Conservation (phyloP, 2,797 vertebrate genomes). For the Enteromius afrohamiltoni region DNA sequence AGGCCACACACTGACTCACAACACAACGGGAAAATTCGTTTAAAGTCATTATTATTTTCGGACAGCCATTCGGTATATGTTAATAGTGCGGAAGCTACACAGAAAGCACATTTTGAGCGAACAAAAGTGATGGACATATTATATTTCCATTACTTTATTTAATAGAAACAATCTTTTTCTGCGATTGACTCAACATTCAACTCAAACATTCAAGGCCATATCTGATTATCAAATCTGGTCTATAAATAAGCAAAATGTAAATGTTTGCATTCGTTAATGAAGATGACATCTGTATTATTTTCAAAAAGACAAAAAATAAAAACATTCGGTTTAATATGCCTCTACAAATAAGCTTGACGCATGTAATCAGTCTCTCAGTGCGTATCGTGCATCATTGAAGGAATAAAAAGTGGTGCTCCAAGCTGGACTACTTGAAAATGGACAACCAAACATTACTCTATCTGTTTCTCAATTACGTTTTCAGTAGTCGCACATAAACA, state of each 20-base stretch:
- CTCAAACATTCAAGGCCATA: conserved; percentile 47
- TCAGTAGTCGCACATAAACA: conserved; percentile 52
- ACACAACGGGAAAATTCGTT: neutral
- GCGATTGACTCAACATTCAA: conserved; percentile 5
- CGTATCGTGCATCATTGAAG: conserved; percentile 42
- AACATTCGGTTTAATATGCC: conserved; percentile 31
- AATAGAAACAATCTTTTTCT: conserved; percentile 30
- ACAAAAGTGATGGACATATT: neutral
- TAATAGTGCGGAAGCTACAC: neutral
- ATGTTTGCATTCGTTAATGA: conserved; percentile 37
- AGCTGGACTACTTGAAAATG: conserved; percentile 39
- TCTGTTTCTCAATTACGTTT: conserved; percentile 21
- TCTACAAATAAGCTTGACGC: conserved; percentile 38
- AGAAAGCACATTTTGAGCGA: neutral
- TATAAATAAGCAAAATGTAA: neutral
- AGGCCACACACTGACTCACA: neutral
- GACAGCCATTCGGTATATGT: neutral
- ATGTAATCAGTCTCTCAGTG: conserved; percentile 52
- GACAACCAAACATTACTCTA: conserved; percentile 20
- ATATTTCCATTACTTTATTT: conserved; percentile 46
- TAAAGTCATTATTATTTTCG: neutral
- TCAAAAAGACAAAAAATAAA: conserved; percentile 41
- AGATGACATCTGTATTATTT: conserved; percentile 4
- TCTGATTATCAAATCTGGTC: conserved; percentile 26
- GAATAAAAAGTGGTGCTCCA: conserved; percentile 44